Evolutionary conservation across 2,888 invertebrate species (phyloP).

Genomic region (Mythimna pallens): DNA sequence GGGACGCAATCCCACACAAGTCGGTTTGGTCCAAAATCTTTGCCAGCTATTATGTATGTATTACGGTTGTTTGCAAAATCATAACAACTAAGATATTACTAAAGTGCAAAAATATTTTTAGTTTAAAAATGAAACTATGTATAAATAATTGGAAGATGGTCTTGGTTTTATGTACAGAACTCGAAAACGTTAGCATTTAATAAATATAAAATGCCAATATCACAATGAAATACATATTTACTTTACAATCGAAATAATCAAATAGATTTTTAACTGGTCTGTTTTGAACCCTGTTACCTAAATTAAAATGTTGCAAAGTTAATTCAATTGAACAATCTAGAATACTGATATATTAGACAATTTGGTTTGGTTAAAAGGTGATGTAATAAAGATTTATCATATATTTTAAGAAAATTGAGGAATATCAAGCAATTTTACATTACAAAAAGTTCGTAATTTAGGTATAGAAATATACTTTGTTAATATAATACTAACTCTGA

Average conservation of each 20-base stretch:
- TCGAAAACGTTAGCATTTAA: conserved; percentile 1
- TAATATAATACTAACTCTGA: conserved; percentile 19
- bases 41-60: neutral
- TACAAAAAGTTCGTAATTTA: conserved; percentile 19
- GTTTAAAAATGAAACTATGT: conserved; percentile 30
- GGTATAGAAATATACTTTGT: conserved; percentile 41
- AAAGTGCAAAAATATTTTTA: conserved; percentile 50
- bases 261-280: conserved; percentile 8
- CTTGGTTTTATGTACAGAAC: conserved; percentile 54
- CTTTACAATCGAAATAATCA: conserved; percentile 7
- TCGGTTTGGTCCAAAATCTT: neutral
- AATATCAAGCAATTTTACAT: conserved; percentile 33
- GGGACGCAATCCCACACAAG: neutral
- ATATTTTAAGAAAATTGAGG: conserved; percentile 24
- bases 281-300: conserved; percentile 24
- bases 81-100: conserved; percentile 32
- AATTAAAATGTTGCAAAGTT: conserved; percentile 21
- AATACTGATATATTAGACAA: conserved; percentile 17
- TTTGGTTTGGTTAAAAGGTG: neutral
- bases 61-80: conserved; percentile 41
- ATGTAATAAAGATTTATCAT: neutral
- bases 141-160: conserved; percentile 31
- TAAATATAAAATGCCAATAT: conserved; percentile 50
- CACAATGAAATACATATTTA: conserved; percentile 34
- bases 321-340: conserved; percentile 17